These are phyloP conservation scores for Carpatolechia fugitivella DNA, from an alignment of 2,888 invertebrate genomes.

Conservation along the genomic window DNA sequence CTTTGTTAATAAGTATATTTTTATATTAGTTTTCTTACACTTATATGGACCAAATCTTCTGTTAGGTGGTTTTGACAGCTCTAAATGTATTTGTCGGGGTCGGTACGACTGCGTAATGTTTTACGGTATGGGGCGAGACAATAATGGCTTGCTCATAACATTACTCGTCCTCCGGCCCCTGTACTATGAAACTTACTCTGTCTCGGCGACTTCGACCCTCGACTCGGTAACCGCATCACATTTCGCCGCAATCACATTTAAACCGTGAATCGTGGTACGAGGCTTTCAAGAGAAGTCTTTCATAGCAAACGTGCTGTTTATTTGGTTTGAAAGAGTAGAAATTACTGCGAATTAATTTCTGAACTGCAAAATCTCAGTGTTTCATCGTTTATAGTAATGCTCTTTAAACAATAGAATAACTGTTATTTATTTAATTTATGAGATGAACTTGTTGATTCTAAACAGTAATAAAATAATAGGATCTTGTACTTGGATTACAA, in stretches of 20 bases:
- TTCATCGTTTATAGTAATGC: neutral
- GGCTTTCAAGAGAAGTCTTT: constrained; percentile 55
- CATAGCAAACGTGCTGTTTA: constrained; percentile 50
- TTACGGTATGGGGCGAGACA: constrained; percentile 80
- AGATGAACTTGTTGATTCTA: neutral
- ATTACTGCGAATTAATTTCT: constrained; percentile 50
- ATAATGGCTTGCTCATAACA: constrained; percentile 80
- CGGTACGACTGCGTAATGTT: constrained; percentile 75
- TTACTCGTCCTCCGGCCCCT: constrained; percentile 71
- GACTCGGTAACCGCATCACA: neutral
- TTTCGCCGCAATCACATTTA: neutral
- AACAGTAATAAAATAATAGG: no score
- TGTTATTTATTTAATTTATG: no score
- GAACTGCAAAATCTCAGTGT: constrained; percentile 41
- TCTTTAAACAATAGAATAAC: neutral
- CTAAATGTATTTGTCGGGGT: constrained; percentile 54
- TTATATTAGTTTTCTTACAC: constrained; percentile 8
- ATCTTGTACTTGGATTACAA: no score
- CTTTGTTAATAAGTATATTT: no score
- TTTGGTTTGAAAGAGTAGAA: constrained; percentile 53
- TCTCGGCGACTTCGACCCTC: constrained; percentile 28
- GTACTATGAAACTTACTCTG: constrained; percentile 57
- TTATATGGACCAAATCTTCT: constrained; percentile 17
- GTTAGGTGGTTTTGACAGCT: constrained; percentile 58
- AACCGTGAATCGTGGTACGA: constrained; percentile 42